Percentiles rank a stretch among this genome's conserved stretches.
Evolutionary conservation across 2,888 invertebrate species (phyloP).

Genomic region (Meandrusa payeni): DNA sequence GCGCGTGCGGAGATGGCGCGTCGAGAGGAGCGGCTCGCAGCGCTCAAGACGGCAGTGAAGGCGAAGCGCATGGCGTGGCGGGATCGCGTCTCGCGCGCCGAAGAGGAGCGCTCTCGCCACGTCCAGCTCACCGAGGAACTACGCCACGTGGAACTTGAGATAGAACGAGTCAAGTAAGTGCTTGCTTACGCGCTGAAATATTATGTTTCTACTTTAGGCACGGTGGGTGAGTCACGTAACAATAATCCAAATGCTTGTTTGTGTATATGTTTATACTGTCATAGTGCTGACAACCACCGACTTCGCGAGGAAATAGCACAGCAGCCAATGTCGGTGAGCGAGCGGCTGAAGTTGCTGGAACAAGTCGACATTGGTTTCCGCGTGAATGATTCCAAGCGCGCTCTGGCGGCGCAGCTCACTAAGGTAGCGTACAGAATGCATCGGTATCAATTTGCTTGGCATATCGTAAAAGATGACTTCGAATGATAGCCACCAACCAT

Average conservation of each 20-base stretch:
- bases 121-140: slow-evolving; percentile 24
- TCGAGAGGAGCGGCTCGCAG: slow-evolving; percentile 37
- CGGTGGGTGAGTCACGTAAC: too few relatives aligned
- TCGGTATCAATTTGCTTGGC: too few relatives aligned
- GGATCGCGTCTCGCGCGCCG: slow-evolving; percentile 6
- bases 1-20: slow-evolving; percentile 50
- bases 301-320: slow-evolving; percentile 45
- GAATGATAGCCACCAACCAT: too few relatives aligned
- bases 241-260: too few relatives aligned
- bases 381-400: slow-evolving; percentile 59
- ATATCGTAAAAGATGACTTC: too few relatives aligned
- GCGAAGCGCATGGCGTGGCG: slow-evolving; percentile 29
- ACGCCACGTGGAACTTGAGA: slow-evolving; percentile 39
- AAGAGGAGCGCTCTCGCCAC: neutral
- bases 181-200: too few relatives aligned
- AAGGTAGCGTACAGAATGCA: too few relatives aligned
- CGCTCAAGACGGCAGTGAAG: slow-evolving; percentile 33
- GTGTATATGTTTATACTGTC: too few relatives aligned
- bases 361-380: slow-evolving; percentile 59
- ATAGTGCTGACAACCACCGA: slow-evolving; percentile 47
- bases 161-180: slow-evolving; percentile 43
- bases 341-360: slow-evolving; percentile 54
- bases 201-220: too few relatives aligned
- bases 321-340: slow-evolving; percentile 50
- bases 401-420: slow-evolving; percentile 52